Evolutionary conservation across 2,113 vertebrate species (phyloP).

Genomic region (Helogale parvula): DNA sequence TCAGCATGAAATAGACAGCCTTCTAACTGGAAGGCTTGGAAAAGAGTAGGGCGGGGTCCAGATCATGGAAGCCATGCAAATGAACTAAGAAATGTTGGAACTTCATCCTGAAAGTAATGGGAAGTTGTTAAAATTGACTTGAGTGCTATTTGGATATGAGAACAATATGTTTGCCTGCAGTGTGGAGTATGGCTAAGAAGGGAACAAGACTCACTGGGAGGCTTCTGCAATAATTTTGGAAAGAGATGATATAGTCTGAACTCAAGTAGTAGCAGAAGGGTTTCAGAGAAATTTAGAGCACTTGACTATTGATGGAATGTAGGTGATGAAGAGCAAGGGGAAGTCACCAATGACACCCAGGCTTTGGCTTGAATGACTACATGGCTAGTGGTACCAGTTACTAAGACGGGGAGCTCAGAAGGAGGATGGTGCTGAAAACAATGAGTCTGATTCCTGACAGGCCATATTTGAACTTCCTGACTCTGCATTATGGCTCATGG

Average conservation of each 20-base stretch:
- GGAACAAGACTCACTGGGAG: not conserved
- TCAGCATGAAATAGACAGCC: not conserved
- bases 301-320: not conserved
- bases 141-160: not conserved
- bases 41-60: not conserved
- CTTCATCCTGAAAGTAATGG: not conserved
- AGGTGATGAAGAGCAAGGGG: not conserved
- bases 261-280: not conserved
- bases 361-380: not conserved
- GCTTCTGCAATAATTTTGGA: not conserved
- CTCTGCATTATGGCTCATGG: no score
- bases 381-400: not conserved
- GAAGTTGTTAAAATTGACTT: slow-evolving; percentile 20
- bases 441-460: not conserved
- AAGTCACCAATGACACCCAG: not conserved
- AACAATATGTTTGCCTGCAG: not conserved
- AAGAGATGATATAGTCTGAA: not conserved
- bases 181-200: not conserved
- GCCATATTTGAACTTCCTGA: not conserved
- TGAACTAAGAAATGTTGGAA: not conserved
- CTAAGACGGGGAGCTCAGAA: not conserved
- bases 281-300: not conserved
- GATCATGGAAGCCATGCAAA: not conserved
- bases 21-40: not conserved
- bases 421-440: not conserved